Percentiles rank a stretch among this genome's conserved stretches.
Conservation (phyloP, 2,797 vertebrate species). For the Spinibarbus caldwelli region DNA sequence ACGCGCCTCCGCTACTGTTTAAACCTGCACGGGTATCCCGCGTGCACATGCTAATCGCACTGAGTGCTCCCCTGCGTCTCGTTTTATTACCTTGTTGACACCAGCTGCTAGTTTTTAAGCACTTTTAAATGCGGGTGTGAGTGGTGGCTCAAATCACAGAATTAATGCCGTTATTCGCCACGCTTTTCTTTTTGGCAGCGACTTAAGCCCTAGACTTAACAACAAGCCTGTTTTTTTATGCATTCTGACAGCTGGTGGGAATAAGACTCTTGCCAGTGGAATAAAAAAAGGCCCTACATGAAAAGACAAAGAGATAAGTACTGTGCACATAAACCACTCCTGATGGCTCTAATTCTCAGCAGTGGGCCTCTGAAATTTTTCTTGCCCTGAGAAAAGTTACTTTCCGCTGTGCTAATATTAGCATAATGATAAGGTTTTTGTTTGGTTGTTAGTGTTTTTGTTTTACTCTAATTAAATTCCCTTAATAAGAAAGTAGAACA, state of each 20-base stretch:
- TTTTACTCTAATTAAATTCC: constrained; percentile 34
- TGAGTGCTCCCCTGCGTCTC: constrained; percentile 73
- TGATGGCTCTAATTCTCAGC: constrained; percentile 38
- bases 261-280: constrained; percentile 81
- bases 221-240: constrained; percentile 85
- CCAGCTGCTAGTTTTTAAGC: constrained; percentile 86
- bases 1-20: constrained; percentile 67
- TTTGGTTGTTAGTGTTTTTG: constrained; percentile 27
- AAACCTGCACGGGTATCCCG: constrained; percentile 68
- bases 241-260: constrained; percentile 83
- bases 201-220: constrained; percentile 83
- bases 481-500: constrained; percentile 66
- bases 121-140: constrained; percentile 82
- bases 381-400: constrained; percentile 75
- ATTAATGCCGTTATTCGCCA: constrained; percentile 81
- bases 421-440: constrained; percentile 62
- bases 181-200: constrained; percentile 81
- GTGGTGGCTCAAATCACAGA: constrained; percentile 79
- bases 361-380: constrained; percentile 74
- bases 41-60: constrained; percentile 70
- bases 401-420: constrained; percentile 72
- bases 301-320: constrained; percentile 53
- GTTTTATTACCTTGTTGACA: constrained; percentile 88
- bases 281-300: constrained; percentile 64
- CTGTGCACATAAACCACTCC: constrained; percentile 13